Conservation (phyloP, 2,797 vertebrate genomes). For the Lepus townsendii region DNA sequence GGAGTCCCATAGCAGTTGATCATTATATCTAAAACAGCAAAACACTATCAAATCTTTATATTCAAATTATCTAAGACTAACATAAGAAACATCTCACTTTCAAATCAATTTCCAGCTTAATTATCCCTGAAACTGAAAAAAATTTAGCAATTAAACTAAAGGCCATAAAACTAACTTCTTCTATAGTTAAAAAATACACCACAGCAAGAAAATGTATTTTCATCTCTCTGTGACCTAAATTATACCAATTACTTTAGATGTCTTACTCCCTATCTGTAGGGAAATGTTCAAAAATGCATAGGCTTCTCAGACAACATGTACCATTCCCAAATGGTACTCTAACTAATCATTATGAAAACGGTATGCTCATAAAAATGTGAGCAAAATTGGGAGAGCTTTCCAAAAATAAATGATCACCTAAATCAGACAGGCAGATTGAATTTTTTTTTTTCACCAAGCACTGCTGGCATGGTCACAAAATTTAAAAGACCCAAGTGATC, state of each 20-base stretch:
- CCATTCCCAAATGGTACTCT: neutral
- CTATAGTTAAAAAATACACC: neutral
- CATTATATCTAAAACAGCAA: neutral
- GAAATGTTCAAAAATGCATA: slow-evolving; percentile 17
- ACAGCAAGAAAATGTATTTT: slow-evolving; percentile 67
- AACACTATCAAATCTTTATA: neutral
- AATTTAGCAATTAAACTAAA: slow-evolving; percentile 60
- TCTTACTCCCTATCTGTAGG: slow-evolving; percentile 58
- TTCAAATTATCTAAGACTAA: slow-evolving; percentile 37
- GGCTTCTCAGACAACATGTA: neutral
- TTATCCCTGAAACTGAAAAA: slow-evolving; percentile 18
- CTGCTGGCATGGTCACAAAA: slow-evolving; percentile 72
- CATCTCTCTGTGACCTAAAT: slow-evolving; percentile 67
- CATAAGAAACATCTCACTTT: slow-evolving; percentile 9
- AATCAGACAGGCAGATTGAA: neutral
- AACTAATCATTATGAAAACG: slow-evolving; percentile 46
- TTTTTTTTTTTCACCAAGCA: slow-evolving; percentile 15
- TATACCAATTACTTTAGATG: slow-evolving; percentile 48
- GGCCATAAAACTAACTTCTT: slow-evolving; percentile 55
- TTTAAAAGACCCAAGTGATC: slow-evolving; percentile 75
- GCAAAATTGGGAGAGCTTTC: slow-evolving; percentile 54
- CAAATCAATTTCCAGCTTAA: slow-evolving; percentile 38
- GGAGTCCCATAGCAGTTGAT: neutral
- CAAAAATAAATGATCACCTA: slow-evolving; percentile 69
- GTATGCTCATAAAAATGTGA: slow-evolving; percentile 26